These are phyloP conservation scores for Temnothorax unifasciatus DNA, from an alignment of 2,888 invertebrate species.

Conservation along the genomic window DNA sequence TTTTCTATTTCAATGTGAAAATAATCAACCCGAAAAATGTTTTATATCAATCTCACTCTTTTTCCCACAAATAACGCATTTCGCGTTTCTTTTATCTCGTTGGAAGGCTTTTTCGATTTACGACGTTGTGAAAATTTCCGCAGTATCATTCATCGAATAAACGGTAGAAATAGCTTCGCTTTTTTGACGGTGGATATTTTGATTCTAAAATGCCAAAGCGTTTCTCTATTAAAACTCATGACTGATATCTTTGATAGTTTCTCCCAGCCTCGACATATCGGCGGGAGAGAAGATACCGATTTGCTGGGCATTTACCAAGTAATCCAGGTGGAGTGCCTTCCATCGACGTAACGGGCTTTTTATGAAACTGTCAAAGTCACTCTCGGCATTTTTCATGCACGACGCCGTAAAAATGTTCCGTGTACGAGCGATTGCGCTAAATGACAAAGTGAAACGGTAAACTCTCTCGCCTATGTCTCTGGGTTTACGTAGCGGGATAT, in stretches of 20 bases:
- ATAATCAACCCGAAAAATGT: not conserved
- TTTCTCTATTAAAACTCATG: slow-evolving; percentile 20
- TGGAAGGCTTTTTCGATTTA: not conserved
- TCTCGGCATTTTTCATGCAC: slow-evolving; percentile 47
- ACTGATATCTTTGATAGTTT: not conserved
- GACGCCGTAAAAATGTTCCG: slow-evolving; percentile 48
- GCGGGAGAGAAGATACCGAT: slow-evolving; percentile 27
- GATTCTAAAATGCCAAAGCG: not conserved
- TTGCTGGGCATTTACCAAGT: slow-evolving; percentile 32
- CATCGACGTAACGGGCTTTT: slow-evolving; percentile 35
- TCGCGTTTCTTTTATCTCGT: not conserved
- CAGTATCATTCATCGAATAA: not conserved
- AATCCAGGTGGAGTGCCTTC: slow-evolving; percentile 19
- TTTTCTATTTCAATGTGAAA: not conserved
- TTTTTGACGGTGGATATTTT: slow-evolving; percentile 7
- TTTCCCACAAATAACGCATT: not conserved
- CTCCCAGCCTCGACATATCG: not conserved
- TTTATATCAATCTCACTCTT: not conserved
- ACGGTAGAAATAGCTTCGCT: not conserved
- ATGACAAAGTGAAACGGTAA: slow-evolving; percentile 54
- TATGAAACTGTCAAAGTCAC: slow-evolving; percentile 54
- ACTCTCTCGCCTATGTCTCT: slow-evolving; percentile 18
- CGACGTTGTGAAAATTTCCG: not conserved
- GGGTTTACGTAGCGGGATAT: slow-evolving; percentile 19
- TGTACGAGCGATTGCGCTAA: slow-evolving; percentile 53